These are phyloP conservation scores for Lucilia sericata DNA, from an alignment of 1,140 invertebrate species.

Conservation along the genomic window DNA sequence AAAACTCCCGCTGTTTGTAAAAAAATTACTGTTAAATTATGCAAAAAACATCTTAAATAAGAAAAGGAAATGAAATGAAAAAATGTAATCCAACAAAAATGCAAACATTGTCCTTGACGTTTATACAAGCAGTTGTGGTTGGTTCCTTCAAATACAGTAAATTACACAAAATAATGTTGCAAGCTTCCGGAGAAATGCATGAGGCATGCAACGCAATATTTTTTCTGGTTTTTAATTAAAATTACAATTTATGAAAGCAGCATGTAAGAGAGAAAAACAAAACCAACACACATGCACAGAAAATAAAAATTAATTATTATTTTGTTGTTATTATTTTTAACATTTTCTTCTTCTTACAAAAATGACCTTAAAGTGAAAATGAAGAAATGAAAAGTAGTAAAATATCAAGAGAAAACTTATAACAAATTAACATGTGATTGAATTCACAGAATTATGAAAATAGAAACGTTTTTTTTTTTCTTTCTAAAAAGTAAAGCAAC, in stretches of 20 bases:
- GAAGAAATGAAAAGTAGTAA: background rate
- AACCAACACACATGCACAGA: background rate
- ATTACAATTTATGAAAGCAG: background rate
- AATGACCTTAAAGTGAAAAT: background rate
- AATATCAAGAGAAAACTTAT: background rate
- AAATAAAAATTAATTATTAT: background rate
- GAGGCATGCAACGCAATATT: background rate
- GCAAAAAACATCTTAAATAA: background rate
- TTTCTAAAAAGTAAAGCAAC: background rate
- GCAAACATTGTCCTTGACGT: constrained; percentile 19
- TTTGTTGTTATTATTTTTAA: background rate
- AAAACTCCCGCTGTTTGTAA: background rate
- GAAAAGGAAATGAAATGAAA: background rate
- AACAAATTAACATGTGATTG: constrained; percentile 13
- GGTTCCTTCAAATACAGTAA: background rate
- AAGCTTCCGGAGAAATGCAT: constrained; percentile 25
- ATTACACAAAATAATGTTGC: constrained; percentile 19
- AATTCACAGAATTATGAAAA: constrained; percentile 12
- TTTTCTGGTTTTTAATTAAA: background rate
- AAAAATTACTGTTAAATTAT: background rate
- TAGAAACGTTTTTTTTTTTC: background rate
- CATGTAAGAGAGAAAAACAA: background rate
- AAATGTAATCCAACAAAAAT: background rate
- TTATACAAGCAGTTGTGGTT: background rate
- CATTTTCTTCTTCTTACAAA: background rate